Conservation (phyloP, 2,888 invertebrate genomes). For the Masnerella sp. region DNA sequence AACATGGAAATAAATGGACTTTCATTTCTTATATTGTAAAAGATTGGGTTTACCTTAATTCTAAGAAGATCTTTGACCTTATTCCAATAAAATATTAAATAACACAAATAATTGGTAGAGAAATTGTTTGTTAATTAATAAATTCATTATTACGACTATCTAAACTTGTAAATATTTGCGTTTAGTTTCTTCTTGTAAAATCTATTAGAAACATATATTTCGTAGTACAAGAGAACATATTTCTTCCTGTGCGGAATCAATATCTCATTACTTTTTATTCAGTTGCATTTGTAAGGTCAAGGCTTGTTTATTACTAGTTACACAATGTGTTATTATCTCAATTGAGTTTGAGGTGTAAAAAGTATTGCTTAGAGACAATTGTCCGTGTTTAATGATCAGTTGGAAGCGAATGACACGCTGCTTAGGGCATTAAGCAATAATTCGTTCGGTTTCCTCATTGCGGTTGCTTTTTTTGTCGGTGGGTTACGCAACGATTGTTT, state of each 20-base stretch:
- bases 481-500: slow-evolving; percentile 52
- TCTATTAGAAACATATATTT: too few relatives aligned
- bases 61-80: too few relatives aligned
- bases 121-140: too few relatives aligned
- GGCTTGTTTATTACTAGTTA: slow-evolving; percentile 26
- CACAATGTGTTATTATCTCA: slow-evolving; percentile 7
- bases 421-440: slow-evolving; percentile 45
- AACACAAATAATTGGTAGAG: too few relatives aligned
- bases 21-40: too few relatives aligned
- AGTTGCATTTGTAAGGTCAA: slow-evolving; percentile 23
- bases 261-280: neutral
- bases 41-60: too few relatives aligned
- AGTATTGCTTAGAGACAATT: slow-evolving; percentile 13
- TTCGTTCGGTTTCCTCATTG: slow-evolving; percentile 50
- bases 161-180: too few relatives aligned
- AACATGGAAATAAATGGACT: too few relatives aligned
- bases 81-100: too few relatives aligned
- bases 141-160: too few relatives aligned
- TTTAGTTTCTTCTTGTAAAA: too few relatives aligned
- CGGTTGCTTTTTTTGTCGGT: slow-evolving; percentile 38
- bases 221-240: neutral
- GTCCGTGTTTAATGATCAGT: slow-evolving; percentile 31
- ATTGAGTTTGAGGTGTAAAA: slow-evolving; percentile 13
- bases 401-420: slow-evolving; percentile 37
- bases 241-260: neutral